phyloP scores from a whole-genome alignment of 1,140 invertebrate genomes.

The Saxidomus purpurata region DNA sequence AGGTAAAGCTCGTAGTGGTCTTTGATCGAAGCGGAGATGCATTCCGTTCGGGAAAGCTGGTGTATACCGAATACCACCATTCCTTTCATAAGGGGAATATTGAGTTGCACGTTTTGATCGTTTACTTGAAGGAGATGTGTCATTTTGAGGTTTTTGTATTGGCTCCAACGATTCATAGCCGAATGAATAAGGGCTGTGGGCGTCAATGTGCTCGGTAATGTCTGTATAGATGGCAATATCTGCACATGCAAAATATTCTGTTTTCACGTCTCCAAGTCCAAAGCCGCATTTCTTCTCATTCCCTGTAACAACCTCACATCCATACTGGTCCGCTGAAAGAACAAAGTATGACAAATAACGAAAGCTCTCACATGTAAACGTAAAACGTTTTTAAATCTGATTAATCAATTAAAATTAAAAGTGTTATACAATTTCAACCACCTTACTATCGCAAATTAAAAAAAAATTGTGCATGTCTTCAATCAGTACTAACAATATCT shows the following conservation, averaged over 20 bases:
- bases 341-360: not conserved
- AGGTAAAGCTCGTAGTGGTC: not conserved
- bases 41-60: not conserved
- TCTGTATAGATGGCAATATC: slow-evolving; percentile 57
- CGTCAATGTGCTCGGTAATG: not conserved
- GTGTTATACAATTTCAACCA: no score
- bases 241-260: slow-evolving; percentile 59
- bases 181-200: not conserved
- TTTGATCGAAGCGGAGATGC: not conserved
- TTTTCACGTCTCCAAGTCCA: slow-evolving; percentile 43
- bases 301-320: slow-evolving; percentile 5
- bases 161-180: no score
- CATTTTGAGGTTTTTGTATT: not conserved
- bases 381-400: no score
- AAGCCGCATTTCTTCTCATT: slow-evolving; percentile 40
- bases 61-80: not conserved
- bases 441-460: no score
- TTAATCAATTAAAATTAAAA: no score
- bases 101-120: not conserved
- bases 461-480: no score
- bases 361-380: no score
- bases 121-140: not conserved
- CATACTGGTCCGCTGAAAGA: slow-evolving; percentile 59
- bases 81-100: not conserved
- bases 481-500: no score